phyloP scores from a whole-genome alignment of 2,888 invertebrate species.

The Pristionchus mayeri region DNA sequence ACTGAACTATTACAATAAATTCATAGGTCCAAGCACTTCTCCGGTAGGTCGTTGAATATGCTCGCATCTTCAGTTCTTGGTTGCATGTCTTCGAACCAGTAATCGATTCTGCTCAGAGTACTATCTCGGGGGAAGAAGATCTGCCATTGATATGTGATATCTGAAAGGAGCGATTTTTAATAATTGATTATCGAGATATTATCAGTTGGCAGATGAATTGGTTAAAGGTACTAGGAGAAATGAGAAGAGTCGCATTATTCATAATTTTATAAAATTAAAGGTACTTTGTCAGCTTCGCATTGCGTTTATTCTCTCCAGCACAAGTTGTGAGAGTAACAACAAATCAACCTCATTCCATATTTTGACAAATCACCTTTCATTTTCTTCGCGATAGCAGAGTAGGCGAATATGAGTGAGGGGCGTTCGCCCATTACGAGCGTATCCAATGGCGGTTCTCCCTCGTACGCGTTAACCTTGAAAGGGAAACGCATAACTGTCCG shows the following conservation, averaged over 20 bases:
- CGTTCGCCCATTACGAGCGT: conserved; percentile 49
- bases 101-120: conserved; percentile 19
- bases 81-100: conserved; percentile 43
- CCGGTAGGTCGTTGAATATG: conserved; percentile 36
- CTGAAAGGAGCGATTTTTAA: background rate
- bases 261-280: too few relatives aligned
- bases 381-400: background rate
- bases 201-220: too few relatives aligned
- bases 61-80: conserved; percentile 15
- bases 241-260: too few relatives aligned
- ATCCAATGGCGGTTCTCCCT: conserved; percentile 54
- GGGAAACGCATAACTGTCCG: too few relatives aligned
- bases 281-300: too few relatives aligned
- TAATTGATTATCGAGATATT: too few relatives aligned
- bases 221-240: too few relatives aligned
- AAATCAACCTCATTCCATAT: background rate
- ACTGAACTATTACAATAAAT: too few relatives aligned
- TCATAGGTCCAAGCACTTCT: conserved; percentile 24
- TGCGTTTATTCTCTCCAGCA: too few relatives aligned
- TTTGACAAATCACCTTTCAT: too few relatives aligned
- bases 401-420: conserved; percentile 50
- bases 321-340: too few relatives aligned
- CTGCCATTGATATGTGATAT: conserved; percentile 47
- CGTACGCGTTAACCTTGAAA: too few relatives aligned
- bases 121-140: conserved; percentile 39